Conservation (phyloP, 2,797 vertebrate species). For the Bryconaethiops microstoma region DNA sequence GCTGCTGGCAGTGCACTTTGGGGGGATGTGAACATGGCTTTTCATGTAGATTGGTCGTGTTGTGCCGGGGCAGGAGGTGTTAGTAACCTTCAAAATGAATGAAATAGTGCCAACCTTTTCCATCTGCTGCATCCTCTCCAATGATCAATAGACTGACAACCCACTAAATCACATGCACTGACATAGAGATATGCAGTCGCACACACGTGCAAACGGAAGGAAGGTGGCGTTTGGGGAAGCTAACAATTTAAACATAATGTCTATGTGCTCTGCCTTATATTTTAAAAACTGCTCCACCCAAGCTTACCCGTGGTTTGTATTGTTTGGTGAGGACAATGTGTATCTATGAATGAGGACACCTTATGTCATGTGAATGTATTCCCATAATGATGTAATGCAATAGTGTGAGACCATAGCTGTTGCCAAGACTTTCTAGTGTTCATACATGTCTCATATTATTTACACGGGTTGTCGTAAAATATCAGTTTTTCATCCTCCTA, state of each 20-base stretch:
- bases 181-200: not conserved
- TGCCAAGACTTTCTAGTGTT: not conserved
- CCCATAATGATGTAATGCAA: not conserved
- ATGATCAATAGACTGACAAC: constrained; percentile 38
- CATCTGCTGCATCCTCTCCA: constrained; percentile 44
- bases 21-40: constrained; percentile 18
- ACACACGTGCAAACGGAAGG: not conserved
- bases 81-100: constrained; percentile 50
- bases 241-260: not conserved
- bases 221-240: not conserved
- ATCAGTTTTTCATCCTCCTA: constrained; percentile 8
- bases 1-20: constrained; percentile 13
- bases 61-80: not conserved
- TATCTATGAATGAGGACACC: not conserved
- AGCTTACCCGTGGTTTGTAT: not conserved
- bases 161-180: constrained; percentile 37
- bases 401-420: not conserved
- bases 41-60: constrained; percentile 2
- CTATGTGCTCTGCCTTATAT: constrained; percentile 8
- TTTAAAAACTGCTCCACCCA: not conserved
- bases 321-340: not conserved
- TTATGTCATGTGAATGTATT: not conserved
- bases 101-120: constrained; percentile 44
- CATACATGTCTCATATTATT: constrained; percentile 9
- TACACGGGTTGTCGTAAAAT: constrained; percentile 2